A percentile compares a stretch with the other conserved stretches of the same genome.
These are phyloP conservation scores for pig (Sus scrofa) DNA, from an alignment of 2,113 vertebrate species.

Conservation along the genomic window T2T-Sscrofa CM000813.6:131214001-131214500, in stretches of 20 bases:
- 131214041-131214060: not conserved
- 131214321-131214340: not conserved
- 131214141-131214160: not conserved
- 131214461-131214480: not conserved
- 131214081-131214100: not conserved
- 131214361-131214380: not conserved
- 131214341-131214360: not conserved
- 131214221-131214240: not conserved
- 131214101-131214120: not conserved
- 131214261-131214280: not conserved
- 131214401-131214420: not conserved
- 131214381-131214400: not conserved
- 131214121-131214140: not conserved
- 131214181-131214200: not conserved
- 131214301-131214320: not conserved
- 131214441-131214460: slow-evolving; percentile 19
- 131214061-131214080: not conserved
- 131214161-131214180: not conserved
- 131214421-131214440: slow-evolving; percentile 20
- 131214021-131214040: not conserved
- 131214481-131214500: not conserved
- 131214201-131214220: slow-evolving; percentile 8
- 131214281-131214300: not conserved
- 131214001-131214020: not conserved
- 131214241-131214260: not conserved